Base-by-base conservation (phyloP, 2,888 invertebrate genomes). In the Ichneumon xanthorius region DNA sequence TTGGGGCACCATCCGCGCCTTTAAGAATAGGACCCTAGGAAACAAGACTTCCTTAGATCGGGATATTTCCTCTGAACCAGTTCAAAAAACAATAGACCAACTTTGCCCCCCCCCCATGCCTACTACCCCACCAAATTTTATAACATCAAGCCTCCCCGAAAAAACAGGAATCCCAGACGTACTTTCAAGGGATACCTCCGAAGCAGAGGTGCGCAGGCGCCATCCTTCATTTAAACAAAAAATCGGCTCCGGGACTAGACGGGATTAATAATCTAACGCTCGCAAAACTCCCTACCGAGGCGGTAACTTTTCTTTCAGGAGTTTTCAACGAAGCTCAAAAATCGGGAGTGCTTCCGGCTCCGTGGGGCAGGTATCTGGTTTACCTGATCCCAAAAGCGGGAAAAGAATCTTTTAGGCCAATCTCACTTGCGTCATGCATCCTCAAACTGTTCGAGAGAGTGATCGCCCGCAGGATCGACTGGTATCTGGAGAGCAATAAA, bases 381-480 rank as follows among this genome's bases (percentile, higher is more conserved):
- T 37, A 9, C 9, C 14, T 79, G 3, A 16, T 79, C 14, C 71
- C 70, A 4, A 79, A 79, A 71, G 53, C 79, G 2, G 45, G 22
- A 3, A 71, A 71, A 4, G 33, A 26, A 33, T 58, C 58, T 4
- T 55, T 58, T 3, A 71, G 79, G 48, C 79, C 61, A 1, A 79
- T 61, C 14, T 37, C 71, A 11, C 14, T 79, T 33, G 33, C 71
- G 5, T 71, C 71, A 4, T 71, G 19, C 7, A n/a, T 71, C 1
- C 3, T 71, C 1, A 71, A 79, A 45, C n/a, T 71, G 7, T 16
- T 79, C 9, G 70, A 79, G 7, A 72, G 53, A 33, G 30, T 70
- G 30, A 55, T 70, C 4, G 70, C 50, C 45, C 37, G 37, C 26
- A 48, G 53, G 55, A 22, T 55, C 14, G 30, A 19, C 1, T 79